phyloP scores from a whole-genome alignment of 1,140 invertebrate genomes.

The Drosophila rufa region DNA sequence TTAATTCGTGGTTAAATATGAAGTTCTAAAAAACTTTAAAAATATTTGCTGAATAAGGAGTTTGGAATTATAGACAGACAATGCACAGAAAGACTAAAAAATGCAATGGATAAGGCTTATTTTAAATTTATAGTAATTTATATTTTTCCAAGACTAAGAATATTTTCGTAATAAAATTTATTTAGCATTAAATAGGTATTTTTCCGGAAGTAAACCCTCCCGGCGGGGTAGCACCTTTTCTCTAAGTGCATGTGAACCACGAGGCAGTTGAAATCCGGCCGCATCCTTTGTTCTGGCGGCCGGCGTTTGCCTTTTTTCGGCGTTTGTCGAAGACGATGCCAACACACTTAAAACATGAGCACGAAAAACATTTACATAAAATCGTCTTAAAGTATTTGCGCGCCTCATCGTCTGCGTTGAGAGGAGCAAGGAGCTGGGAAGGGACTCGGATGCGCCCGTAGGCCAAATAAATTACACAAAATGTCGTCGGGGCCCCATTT shows the following conservation, averaged over 20 bases:
- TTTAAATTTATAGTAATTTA: no score
- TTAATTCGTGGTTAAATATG: no score
- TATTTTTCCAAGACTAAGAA: no score
- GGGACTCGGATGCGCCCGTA: slow-evolving; percentile 62
- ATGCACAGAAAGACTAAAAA: no score
- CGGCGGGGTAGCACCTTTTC: neutral
- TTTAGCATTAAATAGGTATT: neutral
- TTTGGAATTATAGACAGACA: no score
- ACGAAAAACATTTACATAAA: slow-evolving; percentile 83
- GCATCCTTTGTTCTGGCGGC: slow-evolving; percentile 55
- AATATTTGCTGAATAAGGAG: no score
- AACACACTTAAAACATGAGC: slow-evolving; percentile 84
- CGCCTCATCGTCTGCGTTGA: slow-evolving; percentile 66
- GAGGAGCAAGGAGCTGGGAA: neutral
- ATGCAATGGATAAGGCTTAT: no score
- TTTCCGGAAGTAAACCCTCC: no score
- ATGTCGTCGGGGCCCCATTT: slow-evolving; percentile 70
- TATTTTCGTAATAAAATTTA: neutral
- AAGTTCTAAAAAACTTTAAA: no score
- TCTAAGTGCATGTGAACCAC: neutral
- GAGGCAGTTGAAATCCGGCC: slow-evolving; percentile 36
- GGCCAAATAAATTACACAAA: slow-evolving; percentile 81
- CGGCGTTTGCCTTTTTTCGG: slow-evolving; percentile 66
- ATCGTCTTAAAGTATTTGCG: slow-evolving; percentile 82
- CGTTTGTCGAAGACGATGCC: slow-evolving; percentile 53